Conservation (phyloP, 1,140 invertebrate species). For the Anastrepha obliqua region DNA sequence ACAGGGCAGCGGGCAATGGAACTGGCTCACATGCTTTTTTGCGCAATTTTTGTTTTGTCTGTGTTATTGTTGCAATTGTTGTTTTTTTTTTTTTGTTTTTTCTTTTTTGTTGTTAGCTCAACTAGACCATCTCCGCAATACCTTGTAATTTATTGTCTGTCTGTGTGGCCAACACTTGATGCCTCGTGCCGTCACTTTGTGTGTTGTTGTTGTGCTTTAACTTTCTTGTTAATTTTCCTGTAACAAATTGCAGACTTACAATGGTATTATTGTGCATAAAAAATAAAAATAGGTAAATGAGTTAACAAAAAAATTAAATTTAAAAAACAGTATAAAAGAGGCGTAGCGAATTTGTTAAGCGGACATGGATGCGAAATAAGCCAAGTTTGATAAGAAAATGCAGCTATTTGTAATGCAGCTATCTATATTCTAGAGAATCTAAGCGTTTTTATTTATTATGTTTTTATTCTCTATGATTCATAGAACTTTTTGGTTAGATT, state of each 20-base stretch:
- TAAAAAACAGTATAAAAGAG: neutral
- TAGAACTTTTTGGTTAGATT: no score
- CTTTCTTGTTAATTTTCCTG: neutral
- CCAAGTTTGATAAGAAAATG: neutral
- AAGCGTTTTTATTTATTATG: no score
- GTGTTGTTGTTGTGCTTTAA: neutral
- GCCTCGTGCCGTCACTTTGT: constrained; percentile 44
- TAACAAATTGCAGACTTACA: neutral
- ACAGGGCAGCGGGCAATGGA: constrained; percentile 35
- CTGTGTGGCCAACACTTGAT: neutral
- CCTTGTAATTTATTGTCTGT: constrained; percentile 27
- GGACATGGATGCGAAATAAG: neutral
- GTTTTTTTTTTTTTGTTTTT: neutral
- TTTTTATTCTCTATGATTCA: no score
- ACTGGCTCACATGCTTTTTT: constrained; percentile 10
- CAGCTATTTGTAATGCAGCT: neutral
- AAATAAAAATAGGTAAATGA: neutral
- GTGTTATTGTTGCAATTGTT: neutral
- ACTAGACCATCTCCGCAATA: constrained; percentile 36
- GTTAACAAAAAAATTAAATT: neutral
- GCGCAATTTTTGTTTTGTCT: neutral
- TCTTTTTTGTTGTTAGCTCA: constrained; percentile 6
- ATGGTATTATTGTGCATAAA: neutral
- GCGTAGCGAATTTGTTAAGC: neutral
- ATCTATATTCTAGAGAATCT: no score